phyloP scores from a whole-genome alignment of 2,888 invertebrate genomes.

The Lordiphosa andalusiaca region DNA sequence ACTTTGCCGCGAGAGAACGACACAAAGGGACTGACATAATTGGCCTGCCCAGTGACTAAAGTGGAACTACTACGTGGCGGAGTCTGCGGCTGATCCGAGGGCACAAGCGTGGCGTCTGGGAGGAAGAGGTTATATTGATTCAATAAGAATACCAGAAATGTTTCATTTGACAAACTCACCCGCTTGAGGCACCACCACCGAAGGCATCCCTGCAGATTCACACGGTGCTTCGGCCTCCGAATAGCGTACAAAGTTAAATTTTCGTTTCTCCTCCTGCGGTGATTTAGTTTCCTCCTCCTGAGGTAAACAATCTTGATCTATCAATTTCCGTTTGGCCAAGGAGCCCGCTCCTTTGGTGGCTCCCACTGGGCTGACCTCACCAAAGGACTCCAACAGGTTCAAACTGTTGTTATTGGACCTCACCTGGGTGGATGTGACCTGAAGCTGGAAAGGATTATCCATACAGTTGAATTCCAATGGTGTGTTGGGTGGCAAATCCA shows the following conservation, averaged over 20 bases:
- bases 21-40: constrained; percentile 81
- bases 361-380: constrained; percentile 26
- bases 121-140: no score
- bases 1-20: constrained; percentile 82
- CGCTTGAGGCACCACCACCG: neutral
- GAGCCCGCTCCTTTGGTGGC: neutral
- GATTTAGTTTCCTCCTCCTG: neutral
- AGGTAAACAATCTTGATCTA: neutral
- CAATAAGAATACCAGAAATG: no score
- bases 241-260: constrained; percentile 1
- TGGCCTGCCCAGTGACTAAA: constrained; percentile 36
- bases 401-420: constrained; percentile 16
- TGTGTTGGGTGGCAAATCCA: constrained; percentile 27
- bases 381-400: constrained; percentile 13
- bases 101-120: no score
- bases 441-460: constrained; percentile 33
- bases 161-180: no score
- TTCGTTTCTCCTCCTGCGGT: neutral
- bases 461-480: constrained; percentile 23
- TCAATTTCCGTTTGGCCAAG: constrained; percentile 39
- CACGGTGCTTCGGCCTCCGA: neutral
- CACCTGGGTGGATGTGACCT: constrained; percentile 46
- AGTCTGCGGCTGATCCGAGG: constrained; percentile 6
- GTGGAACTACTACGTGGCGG: constrained; percentile 23
- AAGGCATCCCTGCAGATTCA: neutral